Percentiles rank a stretch among this genome's conserved stretches.
These are phyloP conservation scores for Poeciliopsis gracilis DNA, from an alignment of 2,797 vertebrate genomes.

Conservation along the genomic window DNA sequence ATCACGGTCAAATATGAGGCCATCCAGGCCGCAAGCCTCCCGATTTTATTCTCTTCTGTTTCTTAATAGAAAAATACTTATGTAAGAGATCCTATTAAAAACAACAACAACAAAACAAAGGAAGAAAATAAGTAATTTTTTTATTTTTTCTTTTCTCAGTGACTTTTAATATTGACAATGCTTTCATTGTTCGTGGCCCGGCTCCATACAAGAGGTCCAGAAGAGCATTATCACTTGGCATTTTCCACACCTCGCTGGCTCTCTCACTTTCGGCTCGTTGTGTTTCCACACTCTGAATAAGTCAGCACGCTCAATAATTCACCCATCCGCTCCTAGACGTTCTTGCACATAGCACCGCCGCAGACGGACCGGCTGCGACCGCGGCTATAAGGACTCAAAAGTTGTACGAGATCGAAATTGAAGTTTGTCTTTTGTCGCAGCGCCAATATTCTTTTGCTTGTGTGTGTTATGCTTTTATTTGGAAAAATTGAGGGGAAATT, in stretches of 20 bases:
- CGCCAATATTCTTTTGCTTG: neutral
- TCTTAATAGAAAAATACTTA: neutral
- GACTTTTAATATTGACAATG: constrained; percentile 33
- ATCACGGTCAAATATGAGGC: constrained; percentile 61
- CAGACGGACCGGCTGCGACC: constrained; percentile 36
- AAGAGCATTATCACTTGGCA: constrained; percentile 54
- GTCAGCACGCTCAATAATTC: constrained; percentile 72
- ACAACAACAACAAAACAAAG: neutral
- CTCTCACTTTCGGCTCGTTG: constrained; percentile 26
- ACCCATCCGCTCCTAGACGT: constrained; percentile 45
- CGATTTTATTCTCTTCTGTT: neutral
- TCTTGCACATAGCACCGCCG: constrained; percentile 36
- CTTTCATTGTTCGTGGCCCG: constrained; percentile 47
- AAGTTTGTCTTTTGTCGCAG: neutral
- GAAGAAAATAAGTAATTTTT: neutral
- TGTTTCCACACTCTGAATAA: constrained; percentile 67
- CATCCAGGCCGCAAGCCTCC: constrained; percentile 18
- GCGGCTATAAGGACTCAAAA: constrained; percentile 25
- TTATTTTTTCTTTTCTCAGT: constrained; percentile 1
- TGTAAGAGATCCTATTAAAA: neutral
- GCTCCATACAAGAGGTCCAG: constrained; percentile 32
- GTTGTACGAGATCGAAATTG: neutral
- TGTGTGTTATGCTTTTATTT: neutral
- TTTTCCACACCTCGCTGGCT: constrained; percentile 49
- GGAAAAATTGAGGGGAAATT: neutral